Conservation (phyloP, 2,113 vertebrate genomes). For the Ctenodactylus gundi region DNA sequence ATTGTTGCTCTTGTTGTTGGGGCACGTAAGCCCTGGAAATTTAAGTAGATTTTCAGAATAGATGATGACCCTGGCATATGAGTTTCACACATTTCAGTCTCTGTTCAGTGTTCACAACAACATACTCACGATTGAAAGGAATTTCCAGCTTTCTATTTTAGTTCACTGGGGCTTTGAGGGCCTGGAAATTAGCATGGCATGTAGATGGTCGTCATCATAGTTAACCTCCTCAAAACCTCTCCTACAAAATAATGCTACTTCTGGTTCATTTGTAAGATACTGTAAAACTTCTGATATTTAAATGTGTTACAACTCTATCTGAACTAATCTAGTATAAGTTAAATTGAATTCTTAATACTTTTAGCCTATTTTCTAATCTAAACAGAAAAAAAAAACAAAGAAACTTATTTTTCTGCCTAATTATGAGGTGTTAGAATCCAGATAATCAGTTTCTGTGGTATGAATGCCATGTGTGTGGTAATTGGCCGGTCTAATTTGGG, state of each 20-base stretch:
- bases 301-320: background rate
- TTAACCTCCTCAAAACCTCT: background rate
- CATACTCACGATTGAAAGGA: background rate
- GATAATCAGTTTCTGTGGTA: background rate
- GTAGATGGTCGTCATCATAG: background rate
- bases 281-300: background rate
- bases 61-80: background rate
- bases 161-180: background rate
- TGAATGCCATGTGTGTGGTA: background rate
- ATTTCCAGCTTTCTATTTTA: background rate
- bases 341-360: background rate
- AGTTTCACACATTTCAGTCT: background rate
- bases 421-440: background rate
- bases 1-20: background rate
- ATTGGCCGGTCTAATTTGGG: background rate
- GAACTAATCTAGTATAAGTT: background rate
- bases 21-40: background rate
- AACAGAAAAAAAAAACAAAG: background rate
- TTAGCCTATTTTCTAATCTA: background rate
- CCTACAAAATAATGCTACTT: background rate
- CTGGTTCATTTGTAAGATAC: background rate
- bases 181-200: background rate
- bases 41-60: slow-evolving; percentile 34
- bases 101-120: background rate
- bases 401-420: background rate